Evolutionary conservation across 2,113 vertebrate species (phyloP), one percentile per base, ranked within the genome.

Genomic region (Empidonax traillii): DNA sequence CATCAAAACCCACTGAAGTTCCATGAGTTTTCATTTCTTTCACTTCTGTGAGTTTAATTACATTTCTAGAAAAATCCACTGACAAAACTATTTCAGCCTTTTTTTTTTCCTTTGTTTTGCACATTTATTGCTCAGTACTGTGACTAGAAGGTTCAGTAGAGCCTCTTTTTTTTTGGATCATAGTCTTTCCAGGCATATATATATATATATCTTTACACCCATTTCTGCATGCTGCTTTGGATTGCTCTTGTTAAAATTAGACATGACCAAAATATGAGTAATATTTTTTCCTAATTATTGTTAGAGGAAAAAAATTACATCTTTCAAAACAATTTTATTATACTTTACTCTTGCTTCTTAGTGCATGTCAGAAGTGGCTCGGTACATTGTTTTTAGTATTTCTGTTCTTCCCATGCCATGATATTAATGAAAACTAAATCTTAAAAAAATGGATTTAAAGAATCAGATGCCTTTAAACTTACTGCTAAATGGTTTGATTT

Each of bases 371-470:
- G 66, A 89, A 92, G 43, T 55, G 59, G 47, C 68, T 96, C 0
- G 0, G 33, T 80, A 28, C n/a, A 14, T 87, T 75, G 47, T 52
- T 82, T 97, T 79, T 30, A 79, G 14, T 83, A 43, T 94, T 93
- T 85, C 63, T 80, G 35, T 93, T 80, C 43, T 92, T 93, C 80
- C 82, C 67, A n/a, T 91, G 11, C 25, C 62, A 83, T 4, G 5
- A 8, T 89, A 20, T 91, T 95, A 85, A 89, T 52, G 39, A 55
- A 95, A 88, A n/a, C 35, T 68, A 41, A 53, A 67, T 69, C 61
- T 59, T 58, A 22, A 75, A 94, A 91, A 94, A 88, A 73, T 81
- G 33, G 44, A 79, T 91, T 56, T 95, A 92, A 93, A 92, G 93
- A 82, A 71, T 93, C 65, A 33, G 47, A 44, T 83, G 15, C 10